Evolutionary conservation across 2,797 vertebrate genomes (phyloP).

Genomic region (Borostomias antarcticus): DNA sequence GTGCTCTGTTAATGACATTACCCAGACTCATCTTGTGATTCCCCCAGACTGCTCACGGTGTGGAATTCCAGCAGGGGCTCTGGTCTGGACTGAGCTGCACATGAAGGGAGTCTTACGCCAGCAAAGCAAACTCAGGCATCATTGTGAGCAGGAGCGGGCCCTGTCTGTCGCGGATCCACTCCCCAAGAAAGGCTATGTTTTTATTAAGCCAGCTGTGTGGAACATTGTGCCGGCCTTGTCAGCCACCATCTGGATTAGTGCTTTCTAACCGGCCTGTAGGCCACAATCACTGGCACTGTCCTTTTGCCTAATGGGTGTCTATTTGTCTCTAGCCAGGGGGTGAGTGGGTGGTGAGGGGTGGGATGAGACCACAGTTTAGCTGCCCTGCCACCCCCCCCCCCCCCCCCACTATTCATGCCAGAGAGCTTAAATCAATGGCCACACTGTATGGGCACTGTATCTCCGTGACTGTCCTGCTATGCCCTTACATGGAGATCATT

Average conservation of each 20-base stretch:
- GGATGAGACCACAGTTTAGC: slow-evolving; percentile 39
- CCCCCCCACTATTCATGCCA: slow-evolving; percentile 44
- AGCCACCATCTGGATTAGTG: slow-evolving; percentile 49
- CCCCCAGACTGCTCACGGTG: slow-evolving; percentile 16
- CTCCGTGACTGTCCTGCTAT: slow-evolving; percentile 34
- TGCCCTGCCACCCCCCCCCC: slow-evolving; percentile 52
- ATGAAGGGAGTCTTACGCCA: slow-evolving; percentile 29
- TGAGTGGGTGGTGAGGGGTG: no score
- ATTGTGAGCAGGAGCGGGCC: slow-evolving; percentile 42
- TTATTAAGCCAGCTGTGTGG: slow-evolving; percentile 53
- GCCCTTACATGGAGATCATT: slow-evolving; percentile 8
- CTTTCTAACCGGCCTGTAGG: slow-evolving; percentile 50
- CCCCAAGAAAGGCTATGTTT: slow-evolving; percentile 35
- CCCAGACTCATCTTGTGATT: slow-evolving; percentile 29
- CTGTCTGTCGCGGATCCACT: slow-evolving; percentile 22
- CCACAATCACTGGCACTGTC: slow-evolving; percentile 41
- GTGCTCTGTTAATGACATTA: slow-evolving; percentile 28
- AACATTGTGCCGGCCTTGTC: slow-evolving; percentile 49
- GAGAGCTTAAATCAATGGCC: slow-evolving; percentile 49
- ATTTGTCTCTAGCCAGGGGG: slow-evolving; percentile 37
- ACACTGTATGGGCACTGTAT: slow-evolving; percentile 40
- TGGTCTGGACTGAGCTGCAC: slow-evolving; percentile 23
- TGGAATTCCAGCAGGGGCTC: slow-evolving; percentile 31
- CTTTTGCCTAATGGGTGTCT: slow-evolving; percentile 39
- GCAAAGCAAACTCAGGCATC: slow-evolving; percentile 52